Evolutionary conservation across 2,797 vertebrate species (phyloP).

Genomic region (Pseudochirops corinnae): DNA sequence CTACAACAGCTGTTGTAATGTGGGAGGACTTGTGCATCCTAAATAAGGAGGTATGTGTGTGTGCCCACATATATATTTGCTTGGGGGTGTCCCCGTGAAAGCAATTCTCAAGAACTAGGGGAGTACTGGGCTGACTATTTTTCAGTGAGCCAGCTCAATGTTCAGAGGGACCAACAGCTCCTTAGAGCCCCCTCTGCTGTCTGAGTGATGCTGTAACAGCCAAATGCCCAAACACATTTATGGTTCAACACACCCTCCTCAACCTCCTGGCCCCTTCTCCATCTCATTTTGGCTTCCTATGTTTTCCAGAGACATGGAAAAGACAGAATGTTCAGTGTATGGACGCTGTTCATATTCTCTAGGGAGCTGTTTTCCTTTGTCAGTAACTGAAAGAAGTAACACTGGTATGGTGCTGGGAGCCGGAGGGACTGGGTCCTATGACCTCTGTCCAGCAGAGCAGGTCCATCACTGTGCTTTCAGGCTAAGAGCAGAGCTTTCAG

Average conservation of each 20-base stretch:
- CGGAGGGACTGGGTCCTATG: not conserved
- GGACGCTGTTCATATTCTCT: rapidly evolving
- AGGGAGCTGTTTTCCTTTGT: rapidly evolving
- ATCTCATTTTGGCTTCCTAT: not conserved
- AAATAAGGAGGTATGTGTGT: not conserved
- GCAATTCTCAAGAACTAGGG: not conserved
- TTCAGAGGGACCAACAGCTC: not conserved
- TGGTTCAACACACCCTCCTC: not conserved
- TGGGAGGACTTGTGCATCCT: not conserved
- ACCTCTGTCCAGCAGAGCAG: not conserved
- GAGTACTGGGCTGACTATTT: not conserved
- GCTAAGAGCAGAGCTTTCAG: not conserved
- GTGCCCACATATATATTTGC: rapidly evolving
- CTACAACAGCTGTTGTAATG: slow-evolving; percentile 13
- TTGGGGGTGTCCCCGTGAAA: not conserved
- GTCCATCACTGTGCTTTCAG: not conserved
- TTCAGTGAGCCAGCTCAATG: not conserved
- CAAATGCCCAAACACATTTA: not conserved
- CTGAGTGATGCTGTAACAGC: not conserved
- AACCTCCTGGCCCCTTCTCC: not conserved
- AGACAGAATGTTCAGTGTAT: not conserved
- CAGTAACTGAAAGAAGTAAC: not conserved
- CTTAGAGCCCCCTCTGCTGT: not conserved
- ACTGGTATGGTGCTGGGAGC: too few relatives aligned
- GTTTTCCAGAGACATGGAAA: not conserved